Conservation (phyloP, 2,797 vertebrate species). For the Xiphorhynchus erythropygius region DNA sequence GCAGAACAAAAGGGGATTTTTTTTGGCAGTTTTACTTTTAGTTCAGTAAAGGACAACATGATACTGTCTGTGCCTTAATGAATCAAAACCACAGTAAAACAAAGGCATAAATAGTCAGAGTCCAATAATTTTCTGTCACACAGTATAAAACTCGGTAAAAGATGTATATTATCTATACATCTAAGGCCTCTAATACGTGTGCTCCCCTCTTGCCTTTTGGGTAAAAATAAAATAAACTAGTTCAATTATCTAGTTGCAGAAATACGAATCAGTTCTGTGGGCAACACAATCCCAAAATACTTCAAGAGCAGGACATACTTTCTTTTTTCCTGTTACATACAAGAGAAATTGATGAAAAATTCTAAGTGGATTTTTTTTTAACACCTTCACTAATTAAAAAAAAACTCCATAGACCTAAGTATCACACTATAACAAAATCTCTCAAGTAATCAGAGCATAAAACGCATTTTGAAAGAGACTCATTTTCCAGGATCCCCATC, state of each 20-base stretch:
- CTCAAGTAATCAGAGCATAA: neutral
- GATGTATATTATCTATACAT: neutral
- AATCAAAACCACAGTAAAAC: constrained; percentile 41
- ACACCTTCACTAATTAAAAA: neutral
- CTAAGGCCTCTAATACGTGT: neutral
- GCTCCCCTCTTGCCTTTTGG: neutral
- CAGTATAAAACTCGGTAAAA: neutral
- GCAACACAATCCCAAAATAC: neutral
- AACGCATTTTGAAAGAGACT: neutral
- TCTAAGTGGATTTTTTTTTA: neutral
- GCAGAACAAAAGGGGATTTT: constrained; percentile 66
- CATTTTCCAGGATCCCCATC: neutral
- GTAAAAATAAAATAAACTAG: neutral
- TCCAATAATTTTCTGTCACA: neutral
- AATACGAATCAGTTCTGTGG: neutral
- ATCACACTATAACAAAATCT: neutral
- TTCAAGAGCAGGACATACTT: neutral
- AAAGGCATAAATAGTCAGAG: neutral
- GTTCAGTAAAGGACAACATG: constrained; percentile 60
- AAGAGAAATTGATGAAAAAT: neutral
- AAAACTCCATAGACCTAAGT: neutral
- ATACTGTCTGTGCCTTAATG: constrained; percentile 43
- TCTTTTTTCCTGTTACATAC: neutral
- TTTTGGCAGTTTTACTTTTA: constrained; percentile 54
- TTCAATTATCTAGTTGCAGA: neutral